Evolutionary conservation across 2,888 invertebrate genomes (phyloP).

Genomic region (Gnatocerus cornutus): DNA sequence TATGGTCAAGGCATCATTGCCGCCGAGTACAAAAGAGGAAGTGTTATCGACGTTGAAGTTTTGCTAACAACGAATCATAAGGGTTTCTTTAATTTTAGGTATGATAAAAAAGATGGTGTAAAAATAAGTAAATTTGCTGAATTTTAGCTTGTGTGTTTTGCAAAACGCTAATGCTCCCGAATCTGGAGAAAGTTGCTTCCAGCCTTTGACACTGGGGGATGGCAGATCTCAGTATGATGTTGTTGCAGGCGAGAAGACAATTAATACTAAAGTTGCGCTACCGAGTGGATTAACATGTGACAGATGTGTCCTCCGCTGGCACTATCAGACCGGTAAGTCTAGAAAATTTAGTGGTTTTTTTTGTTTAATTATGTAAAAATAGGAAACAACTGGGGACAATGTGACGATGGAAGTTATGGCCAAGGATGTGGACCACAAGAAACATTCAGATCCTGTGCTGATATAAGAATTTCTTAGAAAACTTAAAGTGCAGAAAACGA

Average conservation of each 20-base stretch:
- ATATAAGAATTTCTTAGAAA: slow-evolving; percentile 8
- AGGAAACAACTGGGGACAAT: slow-evolving; percentile 67
- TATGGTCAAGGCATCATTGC: slow-evolving; percentile 73
- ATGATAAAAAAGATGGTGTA: too few species aligned
- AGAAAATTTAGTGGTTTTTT: neutral
- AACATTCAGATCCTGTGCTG: slow-evolving; percentile 56
- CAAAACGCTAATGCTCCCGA: slow-evolving; percentile 64
- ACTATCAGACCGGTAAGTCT: slow-evolving; percentile 67
- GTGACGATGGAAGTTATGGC: slow-evolving; percentile 60
- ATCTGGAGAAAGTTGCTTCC: slow-evolving; percentile 70
- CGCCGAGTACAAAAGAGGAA: slow-evolving; percentile 64
- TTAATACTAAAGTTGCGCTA: slow-evolving; percentile 62
- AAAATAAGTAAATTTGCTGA: too few species aligned
- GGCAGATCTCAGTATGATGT: slow-evolving; percentile 60
- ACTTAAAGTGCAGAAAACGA: too few species aligned
- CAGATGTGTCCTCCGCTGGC: slow-evolving; percentile 73
- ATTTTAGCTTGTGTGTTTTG: slow-evolving; percentile 66
- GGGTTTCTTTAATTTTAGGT: slow-evolving; percentile 67
- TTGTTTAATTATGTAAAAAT: too few species aligned
- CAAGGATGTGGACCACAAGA: slow-evolving; percentile 68
- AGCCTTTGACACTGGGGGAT: slow-evolving; percentile 63
- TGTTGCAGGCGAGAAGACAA: slow-evolving; percentile 50
- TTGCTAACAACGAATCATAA: slow-evolving; percentile 67
- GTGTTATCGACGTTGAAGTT: slow-evolving; percentile 61
- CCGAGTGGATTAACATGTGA: slow-evolving; percentile 69